Conservation (phyloP, 1,140 invertebrate genomes). For the Bicyclus anynana region DNA sequence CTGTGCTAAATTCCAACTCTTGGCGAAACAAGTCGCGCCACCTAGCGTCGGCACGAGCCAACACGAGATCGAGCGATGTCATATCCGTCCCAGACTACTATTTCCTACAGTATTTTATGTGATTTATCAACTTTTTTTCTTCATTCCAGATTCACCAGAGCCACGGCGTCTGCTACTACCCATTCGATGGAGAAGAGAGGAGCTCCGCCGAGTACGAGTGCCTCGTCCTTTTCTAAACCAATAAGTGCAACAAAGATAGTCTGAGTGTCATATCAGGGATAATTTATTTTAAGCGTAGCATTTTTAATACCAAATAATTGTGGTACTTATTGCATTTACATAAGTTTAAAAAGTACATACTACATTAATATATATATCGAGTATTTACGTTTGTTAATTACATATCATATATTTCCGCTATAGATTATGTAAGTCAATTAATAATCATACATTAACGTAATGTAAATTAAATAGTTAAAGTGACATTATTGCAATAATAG, state of each 20-base stretch:
- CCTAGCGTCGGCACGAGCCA: too few relatives aligned
- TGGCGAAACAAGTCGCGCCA: too few relatives aligned
- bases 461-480: not conserved
- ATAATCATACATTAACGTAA: not conserved
- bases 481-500: not conserved
- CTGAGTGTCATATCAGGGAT: slow-evolving; percentile 2
- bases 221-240: slow-evolving; percentile 68
- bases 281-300: not conserved
- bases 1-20: too few relatives aligned
- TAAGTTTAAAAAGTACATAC: not conserved
- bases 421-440: not conserved
- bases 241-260: slow-evolving; percentile 1
- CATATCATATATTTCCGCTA: not conserved
- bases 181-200: slow-evolving; percentile 78
- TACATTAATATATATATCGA: not conserved
- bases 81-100: too few relatives aligned
- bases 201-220: slow-evolving; percentile 78
- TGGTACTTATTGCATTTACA: not conserved
- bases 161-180: slow-evolving; percentile 78
- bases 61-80: too few relatives aligned
- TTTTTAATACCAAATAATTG: not conserved
- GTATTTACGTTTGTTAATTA: not conserved
- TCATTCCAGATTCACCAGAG: slow-evolving; percentile 72
- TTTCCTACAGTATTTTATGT: too few relatives aligned
- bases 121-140: not conserved